phyloP scores from a whole-genome alignment of 2,888 invertebrate genomes.

The Phaonia tiefii region DNA sequence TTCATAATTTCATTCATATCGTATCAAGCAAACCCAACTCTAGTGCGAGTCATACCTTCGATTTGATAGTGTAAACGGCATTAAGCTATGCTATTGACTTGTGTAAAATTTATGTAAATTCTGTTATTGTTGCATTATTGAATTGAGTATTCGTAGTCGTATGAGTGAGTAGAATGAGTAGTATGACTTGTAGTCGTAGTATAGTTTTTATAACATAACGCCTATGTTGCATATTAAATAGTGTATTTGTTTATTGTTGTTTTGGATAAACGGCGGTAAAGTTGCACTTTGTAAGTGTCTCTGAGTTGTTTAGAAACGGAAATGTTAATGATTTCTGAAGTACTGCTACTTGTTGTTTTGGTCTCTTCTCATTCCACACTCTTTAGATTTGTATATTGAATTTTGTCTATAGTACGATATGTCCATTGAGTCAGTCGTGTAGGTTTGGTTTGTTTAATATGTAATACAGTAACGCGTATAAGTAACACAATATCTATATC shows the following conservation, averaged over 20 bases:
- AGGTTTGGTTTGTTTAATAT: background rate
- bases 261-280: background rate
- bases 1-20: conserved; percentile 22
- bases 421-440: background rate
- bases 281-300: conserved; percentile 34
- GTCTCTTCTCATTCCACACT: background rate
- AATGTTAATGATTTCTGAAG: conserved; percentile 66
- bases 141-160: too few species aligned
- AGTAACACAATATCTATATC: conserved; percentile 16
- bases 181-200: background rate
- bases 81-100: conserved; percentile 18
- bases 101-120: conserved; percentile 66
- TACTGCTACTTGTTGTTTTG: conserved; percentile 46
- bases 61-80: too few species aligned
- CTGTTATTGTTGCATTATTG: conserved; percentile 14
- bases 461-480: too few species aligned
- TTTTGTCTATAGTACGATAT: background rate
- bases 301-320: conserved; percentile 55
- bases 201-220: conserved; percentile 60
- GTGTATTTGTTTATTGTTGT: too few species aligned
- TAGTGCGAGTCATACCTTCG: background rate
- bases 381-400: background rate
- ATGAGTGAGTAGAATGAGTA: background rate
- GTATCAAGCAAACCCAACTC: background rate
- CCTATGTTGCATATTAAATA: conserved; percentile 67